phyloP scores from a whole-genome alignment of 1,140 invertebrate species.

The Caenorhabditis remanei region DNA sequence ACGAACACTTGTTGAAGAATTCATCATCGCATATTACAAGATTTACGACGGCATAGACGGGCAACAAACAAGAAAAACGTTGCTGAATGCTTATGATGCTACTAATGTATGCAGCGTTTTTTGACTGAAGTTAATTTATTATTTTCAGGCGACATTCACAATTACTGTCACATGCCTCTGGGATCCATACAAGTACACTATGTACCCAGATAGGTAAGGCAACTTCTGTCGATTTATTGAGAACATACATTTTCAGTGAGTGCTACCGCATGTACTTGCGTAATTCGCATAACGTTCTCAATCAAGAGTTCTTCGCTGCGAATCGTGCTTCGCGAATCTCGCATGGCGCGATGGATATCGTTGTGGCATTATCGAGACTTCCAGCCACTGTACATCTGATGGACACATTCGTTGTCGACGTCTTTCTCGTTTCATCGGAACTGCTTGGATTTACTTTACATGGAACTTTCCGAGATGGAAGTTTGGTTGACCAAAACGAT shows the following conservation, averaged over 20 bases:
- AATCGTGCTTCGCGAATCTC: constrained; percentile 25
- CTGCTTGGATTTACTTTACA: constrained; percentile 35
- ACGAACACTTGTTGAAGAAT: constrained; percentile 44
- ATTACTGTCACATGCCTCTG: constrained; percentile 7
- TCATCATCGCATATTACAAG: constrained; percentile 28
- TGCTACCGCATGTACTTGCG: constrained; percentile 28
- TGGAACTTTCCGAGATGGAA: constrained; percentile 37
- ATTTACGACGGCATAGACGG: constrained; percentile 30
- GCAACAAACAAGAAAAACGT: constrained; percentile 14
- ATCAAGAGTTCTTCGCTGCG: constrained; percentile 13
- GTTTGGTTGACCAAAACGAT: neutral
- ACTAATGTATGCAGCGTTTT: neutral
- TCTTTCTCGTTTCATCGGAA: constrained; percentile 22
- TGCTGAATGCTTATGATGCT: constrained; percentile 7
- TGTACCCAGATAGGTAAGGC: constrained; percentile 15
- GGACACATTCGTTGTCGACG: constrained; percentile 37
- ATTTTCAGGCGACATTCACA: constrained; percentile 17
- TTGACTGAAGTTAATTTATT: neutral
- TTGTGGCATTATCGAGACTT: constrained; percentile 16
- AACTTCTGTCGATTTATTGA: neutral
- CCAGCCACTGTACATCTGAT: constrained; percentile 23
- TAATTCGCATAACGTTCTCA: constrained; percentile 33
- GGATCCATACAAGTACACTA: constrained; percentile 4
- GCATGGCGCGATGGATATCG: constrained; percentile 42
- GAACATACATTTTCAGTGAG: neutral